These are phyloP conservation scores for Aegithalos caudatus DNA, from an alignment of 2,113 vertebrate genomes.

Conservation along the genomic window DNA sequence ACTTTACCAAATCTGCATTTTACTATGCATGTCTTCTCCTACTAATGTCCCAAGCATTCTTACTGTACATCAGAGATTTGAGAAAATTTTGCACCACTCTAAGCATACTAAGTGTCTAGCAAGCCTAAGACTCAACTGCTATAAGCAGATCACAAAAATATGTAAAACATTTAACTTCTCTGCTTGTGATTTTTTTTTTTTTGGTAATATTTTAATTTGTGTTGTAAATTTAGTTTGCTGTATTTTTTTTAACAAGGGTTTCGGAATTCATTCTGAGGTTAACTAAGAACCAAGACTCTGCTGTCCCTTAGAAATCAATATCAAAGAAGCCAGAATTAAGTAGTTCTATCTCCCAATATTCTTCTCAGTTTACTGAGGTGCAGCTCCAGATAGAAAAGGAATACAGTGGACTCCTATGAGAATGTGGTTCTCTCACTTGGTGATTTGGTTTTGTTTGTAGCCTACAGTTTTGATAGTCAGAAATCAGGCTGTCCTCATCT, in stretches of 20 bases:
- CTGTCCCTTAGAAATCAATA: not conserved
- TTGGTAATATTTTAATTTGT: not conserved
- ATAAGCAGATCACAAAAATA: not conserved
- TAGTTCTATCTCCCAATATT: not conserved
- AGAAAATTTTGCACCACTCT: not conserved
- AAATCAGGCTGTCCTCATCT: not conserved
- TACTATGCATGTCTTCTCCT: accelerated
- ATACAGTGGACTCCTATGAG: not conserved
- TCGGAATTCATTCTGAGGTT: not conserved
- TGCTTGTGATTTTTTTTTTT: not conserved
- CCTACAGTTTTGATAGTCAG: not conserved
- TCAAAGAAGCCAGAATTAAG: not conserved
- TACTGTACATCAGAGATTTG: not conserved
- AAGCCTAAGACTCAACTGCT: not conserved
- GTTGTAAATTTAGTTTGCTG: not conserved
- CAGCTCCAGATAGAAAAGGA: not conserved
- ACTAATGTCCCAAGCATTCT: not conserved
- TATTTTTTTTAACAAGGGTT: not conserved
- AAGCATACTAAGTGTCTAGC: not conserved
- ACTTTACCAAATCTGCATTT: not conserved
- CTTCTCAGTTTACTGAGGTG: not conserved
- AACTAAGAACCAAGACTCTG: not conserved
- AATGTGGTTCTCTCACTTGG: not conserved
- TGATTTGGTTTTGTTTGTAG: not conserved
- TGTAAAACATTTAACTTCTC: not conserved